A percentile compares a stretch with the other conserved stretches of the same genome.
These are phyloP conservation scores for Dolichomitus sp. DNA, from an alignment of 2,888 invertebrate species.

Conservation along the genomic window DNA sequence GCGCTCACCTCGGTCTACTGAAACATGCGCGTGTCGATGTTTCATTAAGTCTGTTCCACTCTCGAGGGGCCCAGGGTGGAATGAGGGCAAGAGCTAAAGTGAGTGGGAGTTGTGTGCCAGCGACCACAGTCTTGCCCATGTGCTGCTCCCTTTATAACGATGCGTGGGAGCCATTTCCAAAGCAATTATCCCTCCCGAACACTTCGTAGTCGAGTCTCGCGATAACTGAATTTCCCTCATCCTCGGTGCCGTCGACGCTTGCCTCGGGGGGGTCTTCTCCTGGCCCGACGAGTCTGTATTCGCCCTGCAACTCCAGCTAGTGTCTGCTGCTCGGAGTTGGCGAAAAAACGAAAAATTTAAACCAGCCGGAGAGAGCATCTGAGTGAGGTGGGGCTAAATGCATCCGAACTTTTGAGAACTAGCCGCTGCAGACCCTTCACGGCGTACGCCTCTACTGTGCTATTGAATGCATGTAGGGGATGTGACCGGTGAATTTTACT, in stretches of 20 bases:
- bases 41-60: constrained; percentile 49
- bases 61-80: constrained; percentile 5
- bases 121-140: constrained; percentile 34
- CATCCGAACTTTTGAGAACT: constrained; percentile 18
- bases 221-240: constrained; percentile 48
- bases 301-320: background rate
- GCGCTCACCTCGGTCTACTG: constrained; percentile 17
- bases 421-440: background rate
- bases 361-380: background rate
- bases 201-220: constrained; percentile 27
- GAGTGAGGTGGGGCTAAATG: constrained; percentile 16
- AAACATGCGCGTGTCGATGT: constrained; percentile 48
- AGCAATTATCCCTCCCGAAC: constrained; percentile 45
- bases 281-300: constrained; percentile 1
- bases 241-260: constrained; percentile 15
- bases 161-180: constrained; percentile 40
- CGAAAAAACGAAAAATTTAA: background rate
- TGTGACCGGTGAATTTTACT: background rate
- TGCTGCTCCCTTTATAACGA: constrained; percentile 45
- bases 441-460: constrained; percentile 1
- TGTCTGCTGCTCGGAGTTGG: constrained; percentile 8
- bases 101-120: constrained; percentile 39
- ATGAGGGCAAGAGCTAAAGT: constrained; percentile 1
- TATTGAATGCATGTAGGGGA: constrained; percentile 2
- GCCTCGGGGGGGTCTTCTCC: constrained; percentile 24